Percentiles rank a stretch among this genome's conserved stretches.
Evolutionary conservation across 2,113 vertebrate species (phyloP).

Genomic region (Scomber scombrus): DNA sequence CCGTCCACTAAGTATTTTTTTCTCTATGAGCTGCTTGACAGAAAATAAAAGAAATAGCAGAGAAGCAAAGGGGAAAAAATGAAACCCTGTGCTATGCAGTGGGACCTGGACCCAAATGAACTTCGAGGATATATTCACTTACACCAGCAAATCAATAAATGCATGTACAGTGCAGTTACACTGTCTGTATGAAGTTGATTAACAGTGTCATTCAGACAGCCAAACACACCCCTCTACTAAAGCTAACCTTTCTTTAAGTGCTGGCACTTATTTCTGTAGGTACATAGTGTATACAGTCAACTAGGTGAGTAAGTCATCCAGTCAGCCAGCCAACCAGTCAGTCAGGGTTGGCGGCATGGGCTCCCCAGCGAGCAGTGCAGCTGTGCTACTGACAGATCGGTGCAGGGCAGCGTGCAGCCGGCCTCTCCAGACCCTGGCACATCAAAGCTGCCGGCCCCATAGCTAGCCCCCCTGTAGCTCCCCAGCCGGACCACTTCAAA

Average conservation of each 20-base stretch:
- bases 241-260: conserved; percentile 1
- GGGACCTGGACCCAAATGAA: conserved; percentile 22
- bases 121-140: conserved; percentile 33
- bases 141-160: conserved; percentile 49
- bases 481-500: conserved; percentile 87
- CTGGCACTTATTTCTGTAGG: conserved; percentile 20
- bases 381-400: conserved; percentile 87
- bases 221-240: not conserved
- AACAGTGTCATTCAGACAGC: conserved; percentile 1
- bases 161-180: conserved; percentile 4
- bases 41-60: conserved; percentile 60
- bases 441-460: conserved; percentile 79
- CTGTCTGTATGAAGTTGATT: not conserved
- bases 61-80: conserved; percentile 18
- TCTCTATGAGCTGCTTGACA: conserved; percentile 50
- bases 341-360: conserved; percentile 38
- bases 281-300: conserved; percentile 36
- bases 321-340: conserved; percentile 36
- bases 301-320: conserved; percentile 60
- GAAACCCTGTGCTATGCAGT: conserved; percentile 28
- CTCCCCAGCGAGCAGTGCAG: conserved; percentile 72
- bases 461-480: conserved; percentile 67
- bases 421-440: conserved; percentile 78
- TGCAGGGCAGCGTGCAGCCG: conserved; percentile 85
- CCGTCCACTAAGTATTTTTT: conserved; percentile 52